Evolutionary conservation across 1,140 invertebrate genomes (phyloP).

Genomic region (Saccostrea glomerata): DNA sequence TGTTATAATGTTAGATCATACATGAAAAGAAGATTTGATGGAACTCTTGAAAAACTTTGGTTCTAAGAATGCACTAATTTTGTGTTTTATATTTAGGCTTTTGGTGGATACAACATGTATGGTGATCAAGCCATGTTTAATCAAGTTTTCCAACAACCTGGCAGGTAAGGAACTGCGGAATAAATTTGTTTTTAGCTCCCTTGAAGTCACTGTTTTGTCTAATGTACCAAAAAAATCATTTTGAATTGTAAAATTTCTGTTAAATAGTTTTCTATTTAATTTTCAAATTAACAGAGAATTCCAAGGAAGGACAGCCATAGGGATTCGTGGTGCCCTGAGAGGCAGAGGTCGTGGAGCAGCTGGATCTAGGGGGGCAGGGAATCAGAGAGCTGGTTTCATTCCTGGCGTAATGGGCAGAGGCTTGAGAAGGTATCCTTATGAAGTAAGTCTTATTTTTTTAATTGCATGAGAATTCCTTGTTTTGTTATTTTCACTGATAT

Average conservation of each 20-base stretch:
- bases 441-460: slow-evolving; percentile 54
- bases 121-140: slow-evolving; percentile 25
- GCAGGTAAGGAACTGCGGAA: slow-evolving; percentile 22
- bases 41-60: too few relatives aligned
- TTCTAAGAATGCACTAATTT: background rate
- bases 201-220: background rate
- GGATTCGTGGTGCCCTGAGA: slow-evolving; percentile 57
- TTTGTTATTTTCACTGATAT: background rate
- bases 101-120: slow-evolving; percentile 44
- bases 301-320: slow-evolving; percentile 50
- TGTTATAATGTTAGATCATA: too few relatives aligned
- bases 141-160: slow-evolving; percentile 39
- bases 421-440: slow-evolving; percentile 62
- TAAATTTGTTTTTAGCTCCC: background rate
- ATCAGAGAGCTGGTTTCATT: slow-evolving; percentile 47
- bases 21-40: too few relatives aligned
- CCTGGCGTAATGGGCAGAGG: slow-evolving; percentile 54
- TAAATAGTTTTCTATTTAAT: background rate
- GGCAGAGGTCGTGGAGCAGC: slow-evolving; percentile 68
- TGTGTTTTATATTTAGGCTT: slow-evolving; percentile 27
- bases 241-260: too few relatives aligned
- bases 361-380: slow-evolving; percentile 63
- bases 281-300: slow-evolving; percentile 28
- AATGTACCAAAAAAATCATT: too few relatives aligned
- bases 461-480: background rate